Conservation (phyloP, 1,140 invertebrate genomes). For the Nephotettix cincticeps region DNA sequence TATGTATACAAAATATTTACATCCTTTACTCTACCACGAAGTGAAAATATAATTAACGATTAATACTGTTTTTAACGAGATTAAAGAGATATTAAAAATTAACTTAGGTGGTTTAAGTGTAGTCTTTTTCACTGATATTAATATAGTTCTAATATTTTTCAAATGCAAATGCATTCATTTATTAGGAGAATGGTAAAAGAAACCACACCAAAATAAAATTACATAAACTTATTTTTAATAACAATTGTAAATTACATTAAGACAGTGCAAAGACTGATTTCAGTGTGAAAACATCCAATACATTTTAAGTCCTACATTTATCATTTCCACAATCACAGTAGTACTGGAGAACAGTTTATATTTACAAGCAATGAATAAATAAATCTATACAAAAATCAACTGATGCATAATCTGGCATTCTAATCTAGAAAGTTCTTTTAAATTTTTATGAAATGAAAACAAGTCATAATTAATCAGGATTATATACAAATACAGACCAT, state of each 20-base stretch:
- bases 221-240: slow-evolving; percentile 15
- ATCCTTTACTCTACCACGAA: no score
- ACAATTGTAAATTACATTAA: slow-evolving; percentile 15
- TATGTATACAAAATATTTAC: no score
- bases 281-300: slow-evolving; percentile 18
- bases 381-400: slow-evolving; percentile 15
- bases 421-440: neutral
- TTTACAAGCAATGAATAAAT: slow-evolving; percentile 2
- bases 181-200: no score
- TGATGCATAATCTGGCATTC: neutral
- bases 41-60: no score
- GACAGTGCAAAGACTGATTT: slow-evolving; percentile 4
- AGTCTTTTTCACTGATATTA: no score
- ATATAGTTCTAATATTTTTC: no score
- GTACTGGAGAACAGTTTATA: neutral
- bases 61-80: no score
- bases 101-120: no score
- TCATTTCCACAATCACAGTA: neutral
- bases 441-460: neutral
- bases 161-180: no score
- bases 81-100: no score
- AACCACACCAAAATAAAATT: neutral
- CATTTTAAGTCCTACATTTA: neutral
- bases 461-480: neutral
- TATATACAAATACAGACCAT: neutral